Base-by-base conservation (phyloP, 2,888 invertebrate genomes). In the Automeris io region DNA sequence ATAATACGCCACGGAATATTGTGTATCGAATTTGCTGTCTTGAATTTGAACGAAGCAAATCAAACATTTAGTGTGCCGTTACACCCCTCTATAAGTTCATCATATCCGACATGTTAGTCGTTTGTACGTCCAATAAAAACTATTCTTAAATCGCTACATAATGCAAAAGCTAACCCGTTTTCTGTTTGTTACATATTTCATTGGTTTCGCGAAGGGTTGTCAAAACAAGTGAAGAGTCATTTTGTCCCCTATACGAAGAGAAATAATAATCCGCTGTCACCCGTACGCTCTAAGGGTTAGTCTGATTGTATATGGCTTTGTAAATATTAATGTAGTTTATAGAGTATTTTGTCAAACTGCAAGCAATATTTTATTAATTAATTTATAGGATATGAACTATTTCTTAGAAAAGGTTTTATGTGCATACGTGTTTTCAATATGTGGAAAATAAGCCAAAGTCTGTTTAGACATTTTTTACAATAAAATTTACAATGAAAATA, bases 41-140 rank as follows among this genome's bases (percentile, higher is more conserved):
- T n/a, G n/a, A n/a, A n/a, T n/a, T n/a, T n/a, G n/a, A n/a, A n/a
- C n/a, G n/a, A n/a, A 21, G 34, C 29, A 34, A 26, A 39, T 29
- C 24, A 21, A 26, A 18, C 13, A 2, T 12, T 12, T 39, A 9
- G n/a, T n/a, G n/a, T n/a, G n/a, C n/a, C n/a, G n/a, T n/a, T n/a
- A n/a, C n/a, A n/a, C n/a, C n/a, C n/a, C n/a, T n/a, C n/a, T n/a
- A n/a, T n/a, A n/a, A n/a, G n/a, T n/a, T n/a, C n/a, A n/a, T n/a
- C 16, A 16, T 16, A 16, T 29, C n/a, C n/a, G n/a, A n/a, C n/a
- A n/a, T n/a, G n/a, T n/a, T n/a, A n/a, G n/a, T n/a, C 16, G 29
- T 16, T n/a, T 16, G 29, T 29, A 16, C 21, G 61, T 61, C 68
- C 73, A 70, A 75, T 80, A 73, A 72, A 78, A 80, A 75, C 77